A percentile compares a stretch with the other conserved stretches of the same genome.
Evolutionary conservation across 2,888 invertebrate genomes (phyloP).

Genomic region (Seira ritae): DNA sequence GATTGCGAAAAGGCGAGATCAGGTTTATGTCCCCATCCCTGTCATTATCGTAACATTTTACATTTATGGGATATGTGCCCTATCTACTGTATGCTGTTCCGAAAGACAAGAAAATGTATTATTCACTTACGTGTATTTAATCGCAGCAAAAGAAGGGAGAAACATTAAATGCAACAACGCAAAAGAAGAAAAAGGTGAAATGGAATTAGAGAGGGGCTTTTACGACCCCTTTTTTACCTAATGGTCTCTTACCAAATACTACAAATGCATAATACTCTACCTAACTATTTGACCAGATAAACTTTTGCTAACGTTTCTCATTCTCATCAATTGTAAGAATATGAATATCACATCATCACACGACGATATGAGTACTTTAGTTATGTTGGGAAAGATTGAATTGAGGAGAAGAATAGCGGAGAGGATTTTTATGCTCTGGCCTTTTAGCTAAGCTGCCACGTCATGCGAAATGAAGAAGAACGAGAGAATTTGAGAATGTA

Average conservation of each 20-base stretch:
- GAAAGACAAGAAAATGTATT: background rate
- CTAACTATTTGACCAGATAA: conserved; percentile 33
- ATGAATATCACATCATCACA: too few relatives aligned
- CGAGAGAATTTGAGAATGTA: conserved; percentile 15
- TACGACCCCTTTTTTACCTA: background rate
- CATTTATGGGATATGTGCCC: background rate
- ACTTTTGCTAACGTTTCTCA: background rate
- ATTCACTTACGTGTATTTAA: too few relatives aligned
- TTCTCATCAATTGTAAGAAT: too few relatives aligned
- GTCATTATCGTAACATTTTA: too few relatives aligned
- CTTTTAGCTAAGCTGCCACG: conserved; percentile 39
- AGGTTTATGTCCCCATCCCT: background rate
- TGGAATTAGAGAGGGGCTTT: conserved; percentile 5
- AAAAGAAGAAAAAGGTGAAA: background rate
- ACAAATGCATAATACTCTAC: background rate
- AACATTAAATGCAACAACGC: background rate
- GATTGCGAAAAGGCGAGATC: background rate
- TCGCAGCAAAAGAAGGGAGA: too few relatives aligned
- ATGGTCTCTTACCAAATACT: too few relatives aligned
- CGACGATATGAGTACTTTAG: too few relatives aligned
- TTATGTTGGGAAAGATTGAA: too few relatives aligned
- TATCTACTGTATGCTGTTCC: background rate
- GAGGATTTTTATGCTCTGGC: background rate
- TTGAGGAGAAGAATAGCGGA: background rate
- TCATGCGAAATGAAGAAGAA: conserved; percentile 54